Conservation (phyloP, 2,113 vertebrate species). For the Crotalus helleri region DNA sequence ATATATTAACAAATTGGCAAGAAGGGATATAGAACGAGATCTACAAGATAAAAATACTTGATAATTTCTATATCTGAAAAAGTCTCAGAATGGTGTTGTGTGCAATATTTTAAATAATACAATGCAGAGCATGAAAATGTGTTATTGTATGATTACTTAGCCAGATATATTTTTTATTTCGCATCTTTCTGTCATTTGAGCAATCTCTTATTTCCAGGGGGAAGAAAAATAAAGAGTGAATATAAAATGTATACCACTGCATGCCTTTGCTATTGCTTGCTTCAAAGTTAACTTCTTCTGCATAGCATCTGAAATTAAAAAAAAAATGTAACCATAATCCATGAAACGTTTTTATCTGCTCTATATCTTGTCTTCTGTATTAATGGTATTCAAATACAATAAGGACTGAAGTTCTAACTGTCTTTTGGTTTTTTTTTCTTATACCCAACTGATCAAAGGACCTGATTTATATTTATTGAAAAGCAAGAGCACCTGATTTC, state of each 20-base stretch:
- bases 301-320: conserved; percentile 8
- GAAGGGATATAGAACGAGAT: conserved; percentile 41
- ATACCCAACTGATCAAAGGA: not conserved
- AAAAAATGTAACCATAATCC: not conserved
- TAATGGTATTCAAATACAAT: not conserved
- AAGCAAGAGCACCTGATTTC: not conserved
- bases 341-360: conserved; percentile 26
- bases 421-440: not conserved
- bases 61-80: conserved; percentile 28
- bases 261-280: conserved; percentile 51
- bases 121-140: conserved; percentile 41
- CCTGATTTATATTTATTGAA: not conserved
- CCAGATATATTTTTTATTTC: conserved; percentile 44
- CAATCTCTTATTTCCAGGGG: conserved; percentile 41
- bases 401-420: not conserved
- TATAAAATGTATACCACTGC: conserved; percentile 49
- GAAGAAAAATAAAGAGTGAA: conserved; percentile 37
- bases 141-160: conserved; percentile 51
- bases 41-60: conserved; percentile 43
- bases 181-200: conserved; percentile 45
- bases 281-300: conserved; percentile 37
- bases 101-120: conserved; percentile 50
- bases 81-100: conserved; percentile 52
- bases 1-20: conserved; percentile 21
- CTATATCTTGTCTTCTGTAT: not conserved